Evolutionary conservation across 2,888 invertebrate species (phyloP).

Genomic region (Lasioglossum leucozonium): DNA sequence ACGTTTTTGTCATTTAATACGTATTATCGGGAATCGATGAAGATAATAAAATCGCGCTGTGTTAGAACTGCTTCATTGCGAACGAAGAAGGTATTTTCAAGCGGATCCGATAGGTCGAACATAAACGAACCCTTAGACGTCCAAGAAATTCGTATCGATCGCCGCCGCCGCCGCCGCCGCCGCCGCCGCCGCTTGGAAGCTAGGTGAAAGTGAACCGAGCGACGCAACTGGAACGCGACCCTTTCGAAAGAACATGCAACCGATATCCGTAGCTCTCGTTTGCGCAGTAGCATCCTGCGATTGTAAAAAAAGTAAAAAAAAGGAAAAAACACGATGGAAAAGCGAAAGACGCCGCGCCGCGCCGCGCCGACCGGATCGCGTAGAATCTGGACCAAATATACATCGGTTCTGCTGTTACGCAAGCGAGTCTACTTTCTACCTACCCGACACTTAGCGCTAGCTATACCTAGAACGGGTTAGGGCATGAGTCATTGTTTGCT

Average conservation of each 20-base stretch:
- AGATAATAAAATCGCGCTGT: background rate
- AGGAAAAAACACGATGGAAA: background rate
- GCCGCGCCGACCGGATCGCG: background rate
- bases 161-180: background rate
- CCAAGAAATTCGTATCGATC: constrained; percentile 36
- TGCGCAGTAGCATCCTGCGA: background rate
- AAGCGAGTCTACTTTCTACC: background rate
- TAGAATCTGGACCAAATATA: constrained; percentile 31
- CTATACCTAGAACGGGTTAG: background rate
- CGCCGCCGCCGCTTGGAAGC: background rate
- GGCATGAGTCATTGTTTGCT: constrained; percentile 1
- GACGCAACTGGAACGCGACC: constrained; percentile 22
- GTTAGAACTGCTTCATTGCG: background rate
- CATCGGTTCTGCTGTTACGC: background rate
- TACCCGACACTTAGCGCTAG: background rate
- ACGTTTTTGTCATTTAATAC: too few relatives aligned
- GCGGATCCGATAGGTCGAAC: background rate
- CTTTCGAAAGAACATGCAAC: background rate
- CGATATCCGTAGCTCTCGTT: constrained; percentile 11
- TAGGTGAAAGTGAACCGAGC: constrained; percentile 39
- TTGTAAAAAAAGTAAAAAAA: constrained; percentile 15
- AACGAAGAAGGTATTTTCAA: background rate
- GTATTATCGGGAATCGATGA: too few relatives aligned
- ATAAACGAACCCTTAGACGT: constrained; percentile 10
- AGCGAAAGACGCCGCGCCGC: background rate